A percentile compares a stretch with the other conserved stretches of the same genome.
Conservation (phyloP, 2,113 vertebrate species). For the Chroicocephalus ridibundus region DNA sequence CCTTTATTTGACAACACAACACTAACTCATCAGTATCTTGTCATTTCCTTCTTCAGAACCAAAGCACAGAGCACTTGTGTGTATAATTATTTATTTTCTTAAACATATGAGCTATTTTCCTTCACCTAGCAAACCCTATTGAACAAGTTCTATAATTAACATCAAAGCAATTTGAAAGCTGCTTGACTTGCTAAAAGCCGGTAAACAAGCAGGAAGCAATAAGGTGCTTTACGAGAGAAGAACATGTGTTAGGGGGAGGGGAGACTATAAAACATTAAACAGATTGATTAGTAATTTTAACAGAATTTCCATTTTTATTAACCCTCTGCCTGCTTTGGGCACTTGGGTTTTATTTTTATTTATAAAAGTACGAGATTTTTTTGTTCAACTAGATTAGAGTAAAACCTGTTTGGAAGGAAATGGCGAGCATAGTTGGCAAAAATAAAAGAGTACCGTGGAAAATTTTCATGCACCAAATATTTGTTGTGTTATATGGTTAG, state of each 20-base stretch:
- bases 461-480: not conserved
- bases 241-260: conserved; percentile 32
- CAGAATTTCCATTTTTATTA: conserved; percentile 27
- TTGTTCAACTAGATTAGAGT: not conserved
- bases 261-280: conserved; percentile 22
- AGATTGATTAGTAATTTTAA: conserved; percentile 36
- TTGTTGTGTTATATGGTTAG: not conserved
- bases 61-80: not conserved
- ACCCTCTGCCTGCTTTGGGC: not conserved
- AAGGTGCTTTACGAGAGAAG: conserved; percentile 42
- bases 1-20: conserved; percentile 18
- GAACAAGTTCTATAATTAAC: conserved; percentile 59
- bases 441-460: not conserved
- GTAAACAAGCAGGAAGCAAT: conserved; percentile 52
- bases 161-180: conserved; percentile 63
- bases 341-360: not conserved
- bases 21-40: not conserved
- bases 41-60: not conserved
- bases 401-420: not conserved
- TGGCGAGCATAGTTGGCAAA: not conserved
- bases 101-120: conserved; percentile 14
- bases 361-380: not conserved
- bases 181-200: conserved; percentile 41
- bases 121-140: conserved; percentile 30
- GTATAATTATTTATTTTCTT: conserved; percentile 41